A percentile compares a stretch with the other conserved stretches of the same genome.
Conservation (phyloP, 2,888 invertebrate species). For the Argyra leucocephala region DNA sequence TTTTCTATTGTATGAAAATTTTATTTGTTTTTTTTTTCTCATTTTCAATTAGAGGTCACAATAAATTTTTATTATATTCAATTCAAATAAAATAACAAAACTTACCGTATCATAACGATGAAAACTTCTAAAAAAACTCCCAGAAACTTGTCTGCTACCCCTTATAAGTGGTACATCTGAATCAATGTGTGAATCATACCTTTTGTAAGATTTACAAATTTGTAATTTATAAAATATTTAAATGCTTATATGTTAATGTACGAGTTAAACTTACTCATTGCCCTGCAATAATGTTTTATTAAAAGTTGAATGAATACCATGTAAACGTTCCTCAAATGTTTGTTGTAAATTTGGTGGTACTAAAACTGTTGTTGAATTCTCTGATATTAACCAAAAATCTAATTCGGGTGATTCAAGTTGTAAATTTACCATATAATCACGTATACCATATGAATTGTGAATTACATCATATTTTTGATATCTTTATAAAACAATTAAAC, state of each 20-base stretch:
- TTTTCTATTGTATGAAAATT: too few species aligned
- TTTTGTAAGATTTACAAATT: slow-evolving; percentile 19
- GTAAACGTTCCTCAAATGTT: slow-evolving; percentile 33
- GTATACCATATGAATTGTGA: slow-evolving; percentile 32
- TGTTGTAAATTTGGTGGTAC: slow-evolving; percentile 34
- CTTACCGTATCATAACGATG: slow-evolving; percentile 37
- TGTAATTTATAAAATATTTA: background rate
- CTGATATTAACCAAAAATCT: slow-evolving; percentile 40
- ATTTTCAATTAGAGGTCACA: too few species aligned
- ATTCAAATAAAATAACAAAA: too few species aligned
- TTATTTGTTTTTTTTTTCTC: too few species aligned
- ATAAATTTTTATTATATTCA: too few species aligned
- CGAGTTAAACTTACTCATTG: slow-evolving; percentile 28
- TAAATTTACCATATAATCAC: slow-evolving; percentile 36
- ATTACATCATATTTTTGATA: slow-evolving; percentile 39
- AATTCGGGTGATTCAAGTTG: slow-evolving; percentile 33
- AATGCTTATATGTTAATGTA: background rate
- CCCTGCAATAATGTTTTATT: slow-evolving; percentile 33
- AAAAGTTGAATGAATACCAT: slow-evolving; percentile 31
- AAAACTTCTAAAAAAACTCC: slow-evolving; percentile 38
- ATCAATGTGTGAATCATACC: slow-evolving; percentile 8
- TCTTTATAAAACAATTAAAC: slow-evolving; percentile 24
- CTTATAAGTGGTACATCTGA: slow-evolving; percentile 31
- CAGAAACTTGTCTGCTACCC: slow-evolving; percentile 32
- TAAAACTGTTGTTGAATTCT: slow-evolving; percentile 38